A percentile compares a stretch with the other conserved stretches of the same genome.
phyloP scores from a whole-genome alignment of 2,888 invertebrate genomes.

The Hylaea fasciaria region DNA sequence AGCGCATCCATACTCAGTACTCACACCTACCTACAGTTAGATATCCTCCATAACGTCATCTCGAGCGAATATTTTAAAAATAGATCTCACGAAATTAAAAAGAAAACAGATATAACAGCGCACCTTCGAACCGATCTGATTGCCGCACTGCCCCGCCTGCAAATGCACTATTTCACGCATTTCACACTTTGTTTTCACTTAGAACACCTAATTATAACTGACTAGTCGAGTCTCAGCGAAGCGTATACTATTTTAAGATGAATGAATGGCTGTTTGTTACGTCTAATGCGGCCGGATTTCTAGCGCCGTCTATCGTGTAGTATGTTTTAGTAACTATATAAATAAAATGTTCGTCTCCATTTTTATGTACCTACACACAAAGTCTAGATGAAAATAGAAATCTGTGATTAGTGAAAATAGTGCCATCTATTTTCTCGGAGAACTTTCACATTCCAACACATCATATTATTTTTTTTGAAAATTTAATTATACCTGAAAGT shows the following conservation, averaged over 20 bases:
- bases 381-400: constrained; percentile 19
- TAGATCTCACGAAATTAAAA: constrained; percentile 16
- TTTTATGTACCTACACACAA: constrained; percentile 3
- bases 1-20: constrained; percentile 31
- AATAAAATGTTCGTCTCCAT: constrained; percentile 8
- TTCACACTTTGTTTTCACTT: constrained; percentile 55
- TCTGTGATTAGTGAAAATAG: constrained; percentile 11
- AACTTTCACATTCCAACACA: too few relatives aligned
- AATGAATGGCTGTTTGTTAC: constrained; percentile 22
- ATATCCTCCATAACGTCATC: constrained; percentile 24
- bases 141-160: constrained; percentile 96
- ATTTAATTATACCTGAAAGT: too few relatives aligned
- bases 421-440: constrained; percentile 20
- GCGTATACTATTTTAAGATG: constrained; percentile 54
- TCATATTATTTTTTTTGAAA: neutral
- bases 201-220: constrained; percentile 40
- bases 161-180: constrained; percentile 98
- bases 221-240: constrained; percentile 37
- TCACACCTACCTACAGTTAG: too few relatives aligned
- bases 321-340: constrained; percentile 18
- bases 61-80: constrained; percentile 32
- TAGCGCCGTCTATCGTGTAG: constrained; percentile 17
- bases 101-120: constrained; percentile 26
- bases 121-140: constrained; percentile 97
- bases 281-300: constrained; percentile 20